These are phyloP conservation scores for roundworm (Caenorhabditis elegans) DNA, from an alignment of 1,140 invertebrate genomes.

Conservation along the genomic window WBcel235 BX284604.4:3059501-3060000, in stretches of 20 bases:
- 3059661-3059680: neutral
- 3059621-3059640: too few species aligned
- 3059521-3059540: too few species aligned
- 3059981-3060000: neutral
- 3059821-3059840: neutral
- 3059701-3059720: neutral
- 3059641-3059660: too few species aligned
- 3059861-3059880: neutral
- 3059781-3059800: neutral
- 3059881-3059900: neutral
- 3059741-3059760: neutral
- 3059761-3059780: neutral
- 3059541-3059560: too few species aligned
- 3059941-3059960: conserved; percentile 6
- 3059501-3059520: too few species aligned
- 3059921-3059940: neutral
- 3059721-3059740: neutral
- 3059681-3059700: neutral
- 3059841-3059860: too few species aligned
- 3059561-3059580: too few species aligned
- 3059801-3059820: neutral
- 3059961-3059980: neutral
- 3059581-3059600: too few species aligned
- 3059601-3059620: too few species aligned
- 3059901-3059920: neutral